Evolutionary conservation across 2,797 vertebrate genomes (phyloP), one percentile per base, ranked within the genome.

Genomic region (Acanthopagrus latus): DNA sequence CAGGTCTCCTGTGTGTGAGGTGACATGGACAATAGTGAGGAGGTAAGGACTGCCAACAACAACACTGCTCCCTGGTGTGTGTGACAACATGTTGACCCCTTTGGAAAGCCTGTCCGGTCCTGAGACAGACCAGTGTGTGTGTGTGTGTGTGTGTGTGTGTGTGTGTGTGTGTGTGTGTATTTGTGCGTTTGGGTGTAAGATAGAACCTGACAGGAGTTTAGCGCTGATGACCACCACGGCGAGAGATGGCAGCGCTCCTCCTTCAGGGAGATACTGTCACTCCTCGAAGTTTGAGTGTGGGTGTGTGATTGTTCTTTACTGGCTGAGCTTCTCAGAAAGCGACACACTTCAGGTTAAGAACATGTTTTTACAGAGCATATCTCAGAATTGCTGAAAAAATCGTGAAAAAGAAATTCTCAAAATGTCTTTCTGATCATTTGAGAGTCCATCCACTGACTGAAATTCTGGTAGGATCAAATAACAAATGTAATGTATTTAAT

Each of bases 151-250:
- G n/a, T n/a, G n/a, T n/a, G n/a, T n/a, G n/a, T n/a, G n/a, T n/a
- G n/a, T n/a, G n/a, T n/a, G 64, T 71, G 43, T 14, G 64, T 60
- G 43, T 67, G 64, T 66, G 85, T 69, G 47, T 51, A 58, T 74
- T 56, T 65, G 66, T 56, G 71, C 1, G 65, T 84, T 48, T 27
- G 78, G 60, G 71, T 83, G 73, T 70, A 68, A 86, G 90, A 93
- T 89, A 77, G 89, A 86, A 91, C 82, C 84, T 92, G 92, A 94
- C 92, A 93, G 93, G 90, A 94, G 93, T 94, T 94, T 94, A 93
- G 85, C 70, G 33, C 83, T 84, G 88, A 89, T 83, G 88, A 91
- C 88, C 86, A 82, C 86, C 88, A 70, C 2, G 12, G 90, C 43
- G 81, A 83, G 83, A 86, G 80, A 83, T 80, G 86, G 81, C 78